phyloP scores from a whole-genome alignment of 2,113 vertebrate species.

The Urocitellus parryii region DNA sequence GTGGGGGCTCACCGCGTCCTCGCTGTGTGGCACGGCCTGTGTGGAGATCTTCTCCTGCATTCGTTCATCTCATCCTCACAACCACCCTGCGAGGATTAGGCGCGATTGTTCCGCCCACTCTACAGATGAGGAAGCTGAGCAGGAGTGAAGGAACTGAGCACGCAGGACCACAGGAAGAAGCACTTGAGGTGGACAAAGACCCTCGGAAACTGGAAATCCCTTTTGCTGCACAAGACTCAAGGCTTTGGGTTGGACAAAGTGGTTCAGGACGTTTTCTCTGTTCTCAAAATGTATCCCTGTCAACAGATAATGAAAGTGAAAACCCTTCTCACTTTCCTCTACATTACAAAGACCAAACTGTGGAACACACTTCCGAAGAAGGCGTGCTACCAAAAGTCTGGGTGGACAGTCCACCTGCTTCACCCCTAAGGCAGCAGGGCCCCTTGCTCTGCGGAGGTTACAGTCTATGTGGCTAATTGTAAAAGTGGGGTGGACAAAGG shows the following conservation, averaged over 20 bases:
- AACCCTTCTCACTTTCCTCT: neutral
- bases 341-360: neutral
- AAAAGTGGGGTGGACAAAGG: no score
- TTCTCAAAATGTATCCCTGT: neutral
- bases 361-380: neutral
- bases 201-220: neutral
- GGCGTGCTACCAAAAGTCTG: no score
- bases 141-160: neutral
- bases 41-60: neutral
- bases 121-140: neutral
- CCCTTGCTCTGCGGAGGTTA: no score
- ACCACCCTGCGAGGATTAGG: neutral
- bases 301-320: neutral
- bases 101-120: neutral
- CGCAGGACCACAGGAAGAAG: neutral
- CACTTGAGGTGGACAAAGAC: neutral
- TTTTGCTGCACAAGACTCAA: neutral
- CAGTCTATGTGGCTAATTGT: no score
- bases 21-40: accelerated
- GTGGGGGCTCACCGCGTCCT: neutral
- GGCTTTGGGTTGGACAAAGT: neutral
- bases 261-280: neutral
- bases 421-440: no score
- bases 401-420: no score
- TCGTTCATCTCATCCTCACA: neutral